Evolutionary conservation across 2,113 vertebrate genomes (phyloP).

Genomic region (Tautogolabrus adspersus): DNA sequence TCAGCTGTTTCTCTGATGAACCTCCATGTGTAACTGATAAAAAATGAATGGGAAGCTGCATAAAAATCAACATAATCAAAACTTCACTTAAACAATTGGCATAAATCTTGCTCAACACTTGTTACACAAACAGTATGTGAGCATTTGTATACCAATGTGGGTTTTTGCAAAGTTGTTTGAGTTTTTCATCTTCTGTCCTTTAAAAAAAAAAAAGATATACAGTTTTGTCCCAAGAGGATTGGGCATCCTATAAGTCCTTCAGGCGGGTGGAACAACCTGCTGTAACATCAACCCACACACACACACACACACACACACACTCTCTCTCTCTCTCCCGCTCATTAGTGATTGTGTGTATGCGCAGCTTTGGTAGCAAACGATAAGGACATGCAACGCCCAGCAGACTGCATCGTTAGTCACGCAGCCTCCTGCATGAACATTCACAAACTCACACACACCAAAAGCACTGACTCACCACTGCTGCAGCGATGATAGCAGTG

Average conservation of each 20-base stretch:
- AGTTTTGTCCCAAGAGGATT: constrained; percentile 89
- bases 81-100: background rate
- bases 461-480: constrained; percentile 91
- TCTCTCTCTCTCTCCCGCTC: constrained; percentile 77
- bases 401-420: constrained; percentile 99
- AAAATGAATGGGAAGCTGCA: background rate
- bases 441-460: constrained; percentile 55
- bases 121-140: background rate
- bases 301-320: background rate
- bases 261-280: constrained; percentile 90
- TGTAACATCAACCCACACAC: constrained; percentile 71
- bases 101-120: background rate
- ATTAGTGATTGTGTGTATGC: constrained; percentile 99
- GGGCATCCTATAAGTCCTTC: constrained; percentile 90
- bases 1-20: background rate
- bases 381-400: constrained; percentile 97
- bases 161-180: background rate
- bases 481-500: constrained; percentile 86
- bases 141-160: background rate
- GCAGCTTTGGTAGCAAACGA: constrained; percentile 94
- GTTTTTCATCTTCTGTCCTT: constrained; percentile 36
- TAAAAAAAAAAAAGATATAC: constrained; percentile 88
- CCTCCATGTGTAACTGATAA: background rate
- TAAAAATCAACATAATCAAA: background rate
- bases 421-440: constrained; percentile 82